phyloP scores from a whole-genome alignment of 2,113 vertebrate genomes.

The Meleagris gallopavo region DNA sequence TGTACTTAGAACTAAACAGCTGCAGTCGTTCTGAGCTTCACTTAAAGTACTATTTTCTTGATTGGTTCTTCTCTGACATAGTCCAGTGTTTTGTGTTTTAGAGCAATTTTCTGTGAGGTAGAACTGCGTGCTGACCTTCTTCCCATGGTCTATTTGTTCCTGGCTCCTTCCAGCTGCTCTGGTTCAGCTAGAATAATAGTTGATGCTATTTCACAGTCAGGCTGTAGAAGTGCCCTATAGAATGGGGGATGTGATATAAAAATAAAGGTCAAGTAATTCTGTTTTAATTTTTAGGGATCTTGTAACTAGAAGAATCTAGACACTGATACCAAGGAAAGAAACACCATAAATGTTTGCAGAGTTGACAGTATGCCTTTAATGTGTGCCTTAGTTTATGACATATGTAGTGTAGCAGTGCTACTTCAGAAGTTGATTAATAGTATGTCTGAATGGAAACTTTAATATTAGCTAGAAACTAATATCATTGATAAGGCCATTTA shows the following conservation, averaged over 20 bases:
- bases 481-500: background rate
- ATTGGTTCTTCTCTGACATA: background rate
- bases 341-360: fast-evolving
- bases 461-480: background rate
- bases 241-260: background rate
- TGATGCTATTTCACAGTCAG: background rate
- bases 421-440: background rate
- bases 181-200: background rate
- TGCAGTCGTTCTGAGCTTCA: background rate
- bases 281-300: background rate
- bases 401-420: too few relatives aligned
- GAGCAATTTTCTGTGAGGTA: background rate
- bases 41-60: background rate
- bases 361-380: background rate
- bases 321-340: background rate
- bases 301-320: background rate
- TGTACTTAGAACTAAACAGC: background rate
- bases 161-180: background rate
- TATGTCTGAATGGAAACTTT: background rate
- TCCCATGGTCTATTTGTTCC: fast-evolving
- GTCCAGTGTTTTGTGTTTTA: background rate
- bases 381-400: too few relatives aligned
- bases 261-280: background rate
- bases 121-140: too few relatives aligned
- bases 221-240: background rate